Evolutionary conservation across 2,797 vertebrate species (phyloP).

Genomic region (Malurus leucopterus): DNA sequence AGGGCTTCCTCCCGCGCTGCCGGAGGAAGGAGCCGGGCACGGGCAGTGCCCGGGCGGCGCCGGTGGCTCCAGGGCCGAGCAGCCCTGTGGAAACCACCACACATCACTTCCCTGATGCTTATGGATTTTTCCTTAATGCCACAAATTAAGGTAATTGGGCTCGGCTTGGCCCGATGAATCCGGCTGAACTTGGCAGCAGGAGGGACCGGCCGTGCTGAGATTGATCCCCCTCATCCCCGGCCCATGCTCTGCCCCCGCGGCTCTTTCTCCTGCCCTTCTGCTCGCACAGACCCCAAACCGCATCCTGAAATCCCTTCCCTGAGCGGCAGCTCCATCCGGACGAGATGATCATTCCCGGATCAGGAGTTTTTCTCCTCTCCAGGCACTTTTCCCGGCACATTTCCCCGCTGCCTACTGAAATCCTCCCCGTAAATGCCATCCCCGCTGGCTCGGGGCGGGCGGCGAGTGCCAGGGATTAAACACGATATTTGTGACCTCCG

Average conservation of each 20-base stretch:
- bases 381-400: neutral
- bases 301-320: neutral
- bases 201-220: accelerated
- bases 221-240: neutral
- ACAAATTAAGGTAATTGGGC: constrained; percentile 67
- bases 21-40: neutral
- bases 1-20: accelerated
- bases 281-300: neutral
- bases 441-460: neutral
- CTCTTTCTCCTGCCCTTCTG: neutral
- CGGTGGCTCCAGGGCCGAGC: neutral
- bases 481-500: neutral
- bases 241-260: neutral
- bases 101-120: constrained; percentile 53
- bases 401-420: constrained; percentile 41
- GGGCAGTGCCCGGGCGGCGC: neutral
- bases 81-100: neutral
- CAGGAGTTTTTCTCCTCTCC: neutral
- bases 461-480: neutral
- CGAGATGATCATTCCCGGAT: accelerated
- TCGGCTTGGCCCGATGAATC: constrained; percentile 20
- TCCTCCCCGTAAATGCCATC: neutral
- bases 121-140: constrained; percentile 72
- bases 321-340: neutral
- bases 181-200: constrained; percentile 23